Evolutionary conservation across 2,888 invertebrate species (phyloP), one percentile per base, ranked within the genome.

Genomic region (Seladonia tumulorum): DNA sequence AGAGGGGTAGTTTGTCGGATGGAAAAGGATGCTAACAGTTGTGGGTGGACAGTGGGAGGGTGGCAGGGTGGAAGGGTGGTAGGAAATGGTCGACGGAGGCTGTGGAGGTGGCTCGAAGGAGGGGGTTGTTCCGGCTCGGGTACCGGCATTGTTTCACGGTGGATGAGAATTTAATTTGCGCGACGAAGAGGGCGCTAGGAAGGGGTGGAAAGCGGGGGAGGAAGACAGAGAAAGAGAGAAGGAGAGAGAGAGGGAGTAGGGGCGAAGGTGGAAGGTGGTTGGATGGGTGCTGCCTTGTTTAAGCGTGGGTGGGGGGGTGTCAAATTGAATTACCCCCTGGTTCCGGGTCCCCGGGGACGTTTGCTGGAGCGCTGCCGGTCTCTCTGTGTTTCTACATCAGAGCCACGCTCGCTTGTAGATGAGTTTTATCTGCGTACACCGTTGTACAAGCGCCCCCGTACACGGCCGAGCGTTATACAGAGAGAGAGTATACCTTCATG

Each of bases 301-400:
- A 94, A 94, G 93, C 93, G 92, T 93, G 94, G 93, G 93, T 93
- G 93, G 94, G 94, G 60, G 76, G 94, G 94, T 94, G 94, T 95
- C 94, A 95, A 95, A 95, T 95, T 95, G 94, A 95, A 95, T 95
- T 94, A 94, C 93, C 94, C 92, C 92, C 93, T 88, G 90, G 93
- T 90, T 92, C 91, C 92, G 87, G 84, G 90, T 93, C 91, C 92
- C 93, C 90, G 89, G 94, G 93, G 93, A 94, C 93, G 91, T 91
- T 92, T 92, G 92, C 92, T 92, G 90, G 90, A 88, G 92, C 93
- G 92, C 93, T 91, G 88, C 91, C 90, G 90, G 66, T 66, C 91
- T 66, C 91, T 90, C 87, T 86, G 84, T 81, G 80, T 88, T 86
- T 84, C 83, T 81, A 90, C 88, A 80, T 87, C 87, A 88, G 79